Percentiles rank a stretch among this genome's conserved stretches.
These are phyloP conservation scores for Meiosimyza platycephala DNA, from an alignment of 2,888 invertebrate genomes.

Conservation along the genomic window DNA sequence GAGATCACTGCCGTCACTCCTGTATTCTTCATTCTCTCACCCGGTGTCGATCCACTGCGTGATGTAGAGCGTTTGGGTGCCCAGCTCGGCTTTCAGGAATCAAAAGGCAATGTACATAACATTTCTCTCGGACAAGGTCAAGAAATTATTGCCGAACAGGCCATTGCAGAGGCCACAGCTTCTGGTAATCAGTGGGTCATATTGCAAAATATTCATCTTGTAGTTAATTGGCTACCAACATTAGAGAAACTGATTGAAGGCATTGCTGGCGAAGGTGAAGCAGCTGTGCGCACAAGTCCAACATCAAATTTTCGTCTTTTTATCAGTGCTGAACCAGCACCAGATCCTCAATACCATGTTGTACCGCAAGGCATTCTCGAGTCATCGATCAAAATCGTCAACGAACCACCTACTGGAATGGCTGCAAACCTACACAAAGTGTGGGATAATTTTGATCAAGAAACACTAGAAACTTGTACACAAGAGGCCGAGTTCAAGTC, in stretches of 20 bases:
- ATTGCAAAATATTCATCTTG: conserved; percentile 92
- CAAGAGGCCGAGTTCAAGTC: conserved; percentile 95
- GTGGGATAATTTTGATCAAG: conserved; percentile 91
- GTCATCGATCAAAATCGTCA: conserved; percentile 94
- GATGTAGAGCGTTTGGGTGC: conserved; percentile 85
- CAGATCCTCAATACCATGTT: conserved; percentile 75
- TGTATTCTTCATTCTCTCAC: conserved; percentile 93
- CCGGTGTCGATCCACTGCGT: conserved; percentile 90
- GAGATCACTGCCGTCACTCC: conserved; percentile 89
- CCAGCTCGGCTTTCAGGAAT: conserved; percentile 81
- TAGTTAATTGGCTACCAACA: conserved; percentile 86
- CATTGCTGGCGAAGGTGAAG: conserved; percentile 75
- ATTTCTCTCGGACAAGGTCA: conserved; percentile 96
- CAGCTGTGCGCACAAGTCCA: conserved; percentile 2
- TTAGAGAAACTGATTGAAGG: conserved; percentile 94
- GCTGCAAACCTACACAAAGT: conserved; percentile 94
- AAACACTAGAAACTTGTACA: conserved; percentile 89
- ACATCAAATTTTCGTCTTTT: conserved; percentile 74
- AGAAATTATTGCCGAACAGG: conserved; percentile 88
- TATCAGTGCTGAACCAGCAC: conserved; percentile 90
- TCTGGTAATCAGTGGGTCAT: conserved; percentile 90
- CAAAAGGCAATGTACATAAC: conserved; percentile 87
- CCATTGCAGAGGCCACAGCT: conserved; percentile 79
- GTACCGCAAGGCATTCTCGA: conserved; percentile 90
- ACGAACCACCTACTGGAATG: conserved; percentile 96